Evolutionary conservation across 2,113 vertebrate genomes (phyloP).

Genomic region (Cochlearius cochlearius): DNA sequence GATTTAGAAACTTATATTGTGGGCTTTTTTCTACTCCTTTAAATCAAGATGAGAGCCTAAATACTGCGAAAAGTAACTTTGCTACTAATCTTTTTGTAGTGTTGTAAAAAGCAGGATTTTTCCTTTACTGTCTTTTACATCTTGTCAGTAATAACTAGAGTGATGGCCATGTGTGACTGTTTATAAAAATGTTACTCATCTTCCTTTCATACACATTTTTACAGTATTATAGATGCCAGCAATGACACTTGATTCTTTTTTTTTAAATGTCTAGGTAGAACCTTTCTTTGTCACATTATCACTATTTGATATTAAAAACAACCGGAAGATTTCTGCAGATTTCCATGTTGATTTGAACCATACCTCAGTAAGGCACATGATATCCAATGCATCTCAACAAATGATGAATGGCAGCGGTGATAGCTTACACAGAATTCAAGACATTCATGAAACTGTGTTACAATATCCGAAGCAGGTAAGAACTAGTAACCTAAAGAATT

Average conservation of each 20-base stretch:
- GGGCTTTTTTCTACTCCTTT: not conserved
- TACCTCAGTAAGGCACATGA: constrained; percentile 87
- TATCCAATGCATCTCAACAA: constrained; percentile 69
- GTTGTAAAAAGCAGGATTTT: not conserved
- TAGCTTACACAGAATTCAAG: constrained; percentile 73
- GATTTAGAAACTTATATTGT: not conserved
- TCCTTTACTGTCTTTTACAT: not conserved
- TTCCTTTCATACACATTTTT: not conserved
- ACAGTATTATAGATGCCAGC: not conserved
- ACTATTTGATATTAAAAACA: constrained; percentile 91
- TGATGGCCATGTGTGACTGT: not conserved
- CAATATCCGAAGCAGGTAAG: constrained; percentile 92
- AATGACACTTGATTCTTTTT: not conserved
- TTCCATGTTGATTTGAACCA: constrained; percentile 97
- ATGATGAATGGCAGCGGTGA: constrained; percentile 84
- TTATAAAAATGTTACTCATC: not conserved
- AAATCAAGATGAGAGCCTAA: not conserved
- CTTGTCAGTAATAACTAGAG: not conserved
- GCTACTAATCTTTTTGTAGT: not conserved
- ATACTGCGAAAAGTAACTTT: not conserved
- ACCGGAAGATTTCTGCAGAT: constrained; percentile 94
- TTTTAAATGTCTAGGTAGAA: constrained; percentile 82
- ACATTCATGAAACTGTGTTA: constrained; percentile 79
- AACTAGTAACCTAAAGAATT: not conserved
- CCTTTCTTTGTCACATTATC: constrained; percentile 95